A percentile compares a stretch with the other conserved stretches of the same genome.
Evolutionary conservation across 2,888 invertebrate genomes (phyloP).

Genomic region (Beris morrisii): DNA sequence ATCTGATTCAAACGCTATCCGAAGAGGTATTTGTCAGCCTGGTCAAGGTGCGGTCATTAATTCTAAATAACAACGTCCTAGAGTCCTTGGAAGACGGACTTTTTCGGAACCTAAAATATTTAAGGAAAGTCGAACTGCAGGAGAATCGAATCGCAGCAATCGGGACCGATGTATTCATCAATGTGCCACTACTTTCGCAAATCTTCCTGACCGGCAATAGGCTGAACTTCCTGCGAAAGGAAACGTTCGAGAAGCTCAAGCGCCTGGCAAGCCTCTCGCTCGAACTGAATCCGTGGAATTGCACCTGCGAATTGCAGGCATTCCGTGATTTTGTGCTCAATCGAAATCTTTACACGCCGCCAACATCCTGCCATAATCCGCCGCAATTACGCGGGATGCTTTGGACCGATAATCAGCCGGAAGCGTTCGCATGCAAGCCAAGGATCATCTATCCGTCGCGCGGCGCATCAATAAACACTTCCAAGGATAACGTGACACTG

Average conservation of each 20-base stretch:
- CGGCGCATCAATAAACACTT: constrained; percentile 63
- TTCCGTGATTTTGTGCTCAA: constrained; percentile 77
- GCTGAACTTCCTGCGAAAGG: constrained; percentile 66
- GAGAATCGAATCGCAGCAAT: constrained; percentile 73
- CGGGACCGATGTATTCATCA: constrained; percentile 69
- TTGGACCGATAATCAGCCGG: constrained; percentile 69
- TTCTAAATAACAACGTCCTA: constrained; percentile 73
- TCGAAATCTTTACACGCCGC: constrained; percentile 74
- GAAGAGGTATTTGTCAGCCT: constrained; percentile 72
- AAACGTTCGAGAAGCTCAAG: constrained; percentile 65
- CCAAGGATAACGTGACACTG: constrained; percentile 69
- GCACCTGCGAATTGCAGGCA: constrained; percentile 78
- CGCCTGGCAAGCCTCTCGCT: constrained; percentile 74
- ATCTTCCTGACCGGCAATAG: constrained; percentile 75
- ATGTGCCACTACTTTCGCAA: constrained; percentile 68
- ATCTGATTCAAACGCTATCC: constrained; percentile 65
- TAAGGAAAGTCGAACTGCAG: constrained; percentile 76
- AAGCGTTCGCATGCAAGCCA: constrained; percentile 81
- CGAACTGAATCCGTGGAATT: constrained; percentile 83
- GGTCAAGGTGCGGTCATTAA: constrained; percentile 69
- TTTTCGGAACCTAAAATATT: constrained; percentile 71
- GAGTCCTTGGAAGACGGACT: constrained; percentile 70
- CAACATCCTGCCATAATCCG: constrained; percentile 74
- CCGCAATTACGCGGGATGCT: constrained; percentile 66
- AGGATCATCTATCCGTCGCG: constrained; percentile 68